phyloP scores from a whole-genome alignment of 2,113 vertebrate species.

The Microcebus tavaratra region DNA sequence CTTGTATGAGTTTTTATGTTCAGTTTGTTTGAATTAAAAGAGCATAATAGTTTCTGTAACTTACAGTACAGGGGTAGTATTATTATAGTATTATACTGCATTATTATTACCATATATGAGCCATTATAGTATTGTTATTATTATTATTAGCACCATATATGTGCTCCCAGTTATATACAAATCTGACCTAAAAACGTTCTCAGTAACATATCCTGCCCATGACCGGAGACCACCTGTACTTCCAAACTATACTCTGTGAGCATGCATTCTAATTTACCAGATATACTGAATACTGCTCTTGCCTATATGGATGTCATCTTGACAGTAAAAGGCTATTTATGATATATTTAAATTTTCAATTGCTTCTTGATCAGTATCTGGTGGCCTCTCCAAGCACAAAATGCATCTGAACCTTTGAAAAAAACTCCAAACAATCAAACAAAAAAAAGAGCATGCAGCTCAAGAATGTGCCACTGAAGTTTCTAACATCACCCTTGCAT shows the following conservation, averaged over 20 bases:
- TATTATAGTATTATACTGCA: no score
- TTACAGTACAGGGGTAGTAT: no score
- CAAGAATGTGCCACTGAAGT: neutral
- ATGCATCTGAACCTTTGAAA: neutral
- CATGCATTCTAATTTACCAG: neutral
- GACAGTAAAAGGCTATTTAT: neutral
- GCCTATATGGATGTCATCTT: neutral
- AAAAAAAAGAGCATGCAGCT: neutral
- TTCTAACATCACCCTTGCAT: neutral
- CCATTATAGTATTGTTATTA: no score
- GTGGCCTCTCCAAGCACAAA: neutral
- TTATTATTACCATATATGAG: no score
- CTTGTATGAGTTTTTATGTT: no score
- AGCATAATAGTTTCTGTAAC: no score
- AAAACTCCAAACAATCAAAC: neutral
- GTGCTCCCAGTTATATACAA: no score
- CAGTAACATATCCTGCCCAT: no score
- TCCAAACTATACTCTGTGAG: neutral
- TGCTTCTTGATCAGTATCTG: neutral
- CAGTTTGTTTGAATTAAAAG: no score
- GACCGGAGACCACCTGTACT: no score
- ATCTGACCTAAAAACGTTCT: no score
- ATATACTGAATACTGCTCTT: neutral
- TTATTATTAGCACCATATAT: no score
- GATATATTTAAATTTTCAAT: neutral